Evolutionary conservation across 2,113 vertebrate genomes (phyloP), one percentile per base, ranked within the genome.

Genomic region (Bubo bubo): DNA sequence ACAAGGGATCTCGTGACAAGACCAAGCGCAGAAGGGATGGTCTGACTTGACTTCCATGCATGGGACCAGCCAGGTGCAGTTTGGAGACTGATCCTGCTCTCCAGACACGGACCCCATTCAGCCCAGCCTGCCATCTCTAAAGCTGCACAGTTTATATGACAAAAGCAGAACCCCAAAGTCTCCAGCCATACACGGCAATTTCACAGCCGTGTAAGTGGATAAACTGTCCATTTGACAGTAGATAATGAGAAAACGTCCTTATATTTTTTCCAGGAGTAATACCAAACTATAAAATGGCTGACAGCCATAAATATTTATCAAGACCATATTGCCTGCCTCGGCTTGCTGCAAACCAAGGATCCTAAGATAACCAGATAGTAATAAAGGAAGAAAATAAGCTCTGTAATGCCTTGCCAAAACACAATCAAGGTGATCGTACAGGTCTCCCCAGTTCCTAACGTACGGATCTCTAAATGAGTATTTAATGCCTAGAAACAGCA

Each of bases 261-360:
- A 4, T 9, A 18, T 43, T 76, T 95, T 75, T 68, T 58, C 30
- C 74, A 86, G 79, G 60, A 53, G 39, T 47, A 95, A 77, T 17
- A 41, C 32, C 8, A 2, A 81, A 53, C 30, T 10, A 49, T 68
- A 93, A 95, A 91, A 97, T 92, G 95, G 95, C 94, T 95, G 93
- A 72, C 83, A 53, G 79, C 47, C 73, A 95, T 84, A 79, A 96
- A 95, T 87, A 95, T 89, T 95, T 90, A 91, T 79, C 73, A 60
- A 85, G 70, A 91, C 72, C 63, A 2, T 60, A 64, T 79, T 91
- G 95, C 80, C 70, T 87, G 73, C 84, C 58, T 68, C 6, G 2
- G 84, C 70, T 89, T 47, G 34, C 28, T 39, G 49, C 35, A 94
- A 84, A 81, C 68, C 47, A 64, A 84, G 74, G 79, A 32, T 56